Base-by-base conservation (phyloP, 2,888 invertebrate species). In the Oconnorella tubifera region DNA sequence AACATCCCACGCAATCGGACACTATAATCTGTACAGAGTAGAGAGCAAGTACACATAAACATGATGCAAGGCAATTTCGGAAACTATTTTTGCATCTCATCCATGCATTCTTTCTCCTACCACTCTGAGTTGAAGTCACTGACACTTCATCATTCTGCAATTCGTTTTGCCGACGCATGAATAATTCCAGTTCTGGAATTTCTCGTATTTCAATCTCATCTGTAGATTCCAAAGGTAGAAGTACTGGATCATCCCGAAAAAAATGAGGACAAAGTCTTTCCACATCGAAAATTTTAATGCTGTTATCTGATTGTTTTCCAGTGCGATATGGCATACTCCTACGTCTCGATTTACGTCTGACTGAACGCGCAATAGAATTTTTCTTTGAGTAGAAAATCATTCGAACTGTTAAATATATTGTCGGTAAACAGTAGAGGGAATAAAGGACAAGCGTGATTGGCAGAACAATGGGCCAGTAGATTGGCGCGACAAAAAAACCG, bases 341-440 rank as follows among this genome's bases (percentile, higher is more conserved):
- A n/a, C n/a, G n/a, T n/a, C n/a, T n/a, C n/a, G n/a, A n/a, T 51
- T 62, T 65, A 1, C 50, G 49, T 3, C 49, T 27, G 28, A 50
- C 53, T 33, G 55, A 32, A 6, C 53, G 50, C 59, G 59, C 62
- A 31, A 57, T 31, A 10, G 62, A 31, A 23, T 62, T 66, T 19
- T 53, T 32, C 40, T 23, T 57, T 4, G 77, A 73, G 64, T 78
- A 76, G 66, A 70, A 77, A 3, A 78, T 62, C 27, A 80, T 72
- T 56, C 79, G 66, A 62, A 76, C 74, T 0, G 77, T 72, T 1
- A 80, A 66, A 65, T 78, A 79, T 0, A 78, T 64, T 0, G 78
- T 75, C 3, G 80, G 80, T 29, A 79, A 68, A 48, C 76, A 75
- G 65, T 79, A 79, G 1, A 77, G 25, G 1, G 72, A 53, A 51